A percentile compares a stretch with the other conserved stretches of the same genome.
phyloP scores from a whole-genome alignment of 2,113 vertebrate genomes.

The Chlamydotis undulata region DNA sequence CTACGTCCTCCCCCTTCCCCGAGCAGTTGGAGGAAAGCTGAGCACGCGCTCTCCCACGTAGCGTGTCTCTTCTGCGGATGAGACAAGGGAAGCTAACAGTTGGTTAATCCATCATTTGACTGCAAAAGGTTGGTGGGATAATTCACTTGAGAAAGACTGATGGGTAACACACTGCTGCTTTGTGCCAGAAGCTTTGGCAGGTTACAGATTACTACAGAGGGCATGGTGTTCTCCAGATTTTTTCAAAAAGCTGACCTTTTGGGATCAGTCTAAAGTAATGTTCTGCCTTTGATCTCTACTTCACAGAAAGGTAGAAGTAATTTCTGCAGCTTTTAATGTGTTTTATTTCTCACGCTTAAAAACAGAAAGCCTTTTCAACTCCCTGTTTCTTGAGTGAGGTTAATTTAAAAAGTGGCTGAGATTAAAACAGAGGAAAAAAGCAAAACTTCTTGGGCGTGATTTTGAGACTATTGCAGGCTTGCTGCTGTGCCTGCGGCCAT shows the following conservation, averaged over 20 bases:
- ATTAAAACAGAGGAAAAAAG: background rate
- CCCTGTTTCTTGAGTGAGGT: background rate
- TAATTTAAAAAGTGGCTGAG: background rate
- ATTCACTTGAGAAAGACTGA: background rate
- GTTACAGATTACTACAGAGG: background rate
- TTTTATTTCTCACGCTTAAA: background rate
- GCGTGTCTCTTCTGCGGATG: background rate
- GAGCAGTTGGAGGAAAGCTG: background rate
- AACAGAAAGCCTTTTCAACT: background rate
- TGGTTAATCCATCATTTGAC: background rate
- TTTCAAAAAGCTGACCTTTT: background rate
- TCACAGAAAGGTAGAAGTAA: background rate
- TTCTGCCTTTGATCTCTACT: background rate
- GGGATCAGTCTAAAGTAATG: background rate
- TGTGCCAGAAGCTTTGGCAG: background rate
- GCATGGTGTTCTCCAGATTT: background rate
- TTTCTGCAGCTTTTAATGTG: background rate
- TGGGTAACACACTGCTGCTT: background rate
- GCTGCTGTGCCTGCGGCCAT: background rate
- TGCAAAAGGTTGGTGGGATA: background rate
- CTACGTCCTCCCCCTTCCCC: background rate
- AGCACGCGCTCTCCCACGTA: background rate
- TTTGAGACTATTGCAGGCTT: background rate
- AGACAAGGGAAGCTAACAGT: background rate
- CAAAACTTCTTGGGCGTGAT: fast-evolving